Conservation (phyloP, 2,113 vertebrate species). For the Mustela lutreola region DNA sequence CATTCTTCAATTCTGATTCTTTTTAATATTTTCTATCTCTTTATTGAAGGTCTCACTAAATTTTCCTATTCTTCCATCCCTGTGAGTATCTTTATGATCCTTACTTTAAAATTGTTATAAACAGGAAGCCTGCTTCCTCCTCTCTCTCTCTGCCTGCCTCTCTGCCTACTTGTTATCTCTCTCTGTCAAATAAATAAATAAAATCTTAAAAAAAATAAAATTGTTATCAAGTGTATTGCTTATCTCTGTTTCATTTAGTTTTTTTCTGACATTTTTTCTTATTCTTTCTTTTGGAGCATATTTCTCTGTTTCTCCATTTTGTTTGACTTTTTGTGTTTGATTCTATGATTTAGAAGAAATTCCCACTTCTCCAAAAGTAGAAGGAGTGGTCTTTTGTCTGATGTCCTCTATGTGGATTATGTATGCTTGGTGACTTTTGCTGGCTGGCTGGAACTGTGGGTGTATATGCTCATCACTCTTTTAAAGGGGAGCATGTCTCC, state of each 20-base stretch:
- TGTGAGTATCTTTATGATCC: not conserved
- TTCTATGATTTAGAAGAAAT: not conserved
- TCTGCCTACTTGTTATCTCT: too few relatives aligned
- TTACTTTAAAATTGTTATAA: not conserved
- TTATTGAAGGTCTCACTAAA: not conserved
- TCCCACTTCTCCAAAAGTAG: not conserved
- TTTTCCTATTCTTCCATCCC: not conserved
- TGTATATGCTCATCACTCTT: not conserved
- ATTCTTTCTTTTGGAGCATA: not conserved
- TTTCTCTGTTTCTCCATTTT: not conserved
- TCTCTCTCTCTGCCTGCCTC: too few relatives aligned
- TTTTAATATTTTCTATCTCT: not conserved
- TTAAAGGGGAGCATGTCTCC: not conserved
- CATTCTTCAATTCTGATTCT: not conserved
- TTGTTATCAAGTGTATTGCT: not conserved
- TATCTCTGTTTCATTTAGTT: not conserved
- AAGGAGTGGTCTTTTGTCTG: not conserved
- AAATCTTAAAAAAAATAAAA: too few relatives aligned
- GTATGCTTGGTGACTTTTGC: not conserved
- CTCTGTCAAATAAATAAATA: too few relatives aligned
- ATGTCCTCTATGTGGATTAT: not conserved
- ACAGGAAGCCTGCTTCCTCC: too few relatives aligned
- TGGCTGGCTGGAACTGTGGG: not conserved
- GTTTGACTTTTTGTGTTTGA: not conserved
- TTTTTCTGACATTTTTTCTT: not conserved